Evolutionary conservation across 2,797 vertebrate species (phyloP).

Genomic region (Notolepis coatsorum): DNA sequence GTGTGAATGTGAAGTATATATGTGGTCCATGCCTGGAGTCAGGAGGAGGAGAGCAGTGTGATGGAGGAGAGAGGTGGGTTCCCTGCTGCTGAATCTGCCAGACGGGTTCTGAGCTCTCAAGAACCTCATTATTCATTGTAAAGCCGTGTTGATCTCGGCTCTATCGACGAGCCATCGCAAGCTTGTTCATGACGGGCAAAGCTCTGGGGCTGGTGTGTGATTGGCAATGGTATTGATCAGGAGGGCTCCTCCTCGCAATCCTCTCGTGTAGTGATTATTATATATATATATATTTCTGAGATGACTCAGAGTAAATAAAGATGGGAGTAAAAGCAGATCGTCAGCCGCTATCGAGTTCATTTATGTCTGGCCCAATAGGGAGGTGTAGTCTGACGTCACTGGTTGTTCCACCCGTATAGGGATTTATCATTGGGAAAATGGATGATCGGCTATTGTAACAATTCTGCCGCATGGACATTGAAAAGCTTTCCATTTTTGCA

Average conservation of each 20-base stretch:
- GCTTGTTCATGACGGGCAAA: constrained; percentile 8
- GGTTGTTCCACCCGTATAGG: too few species aligned
- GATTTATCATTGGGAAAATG: too few species aligned
- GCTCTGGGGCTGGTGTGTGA: constrained; percentile 11
- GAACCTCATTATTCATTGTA: constrained; percentile 28
- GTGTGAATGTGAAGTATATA: too few species aligned
- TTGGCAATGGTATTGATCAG: constrained; percentile 32
- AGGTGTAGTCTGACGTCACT: too few species aligned
- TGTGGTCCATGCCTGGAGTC: neutral
- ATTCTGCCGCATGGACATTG: too few species aligned
- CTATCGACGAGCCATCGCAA: constrained; percentile 9
- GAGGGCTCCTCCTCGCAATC: constrained; percentile 15
- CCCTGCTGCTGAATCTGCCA: too few species aligned
- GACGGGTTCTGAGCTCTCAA: too few species aligned
- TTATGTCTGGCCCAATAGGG: too few species aligned
- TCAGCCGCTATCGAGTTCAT: constrained; percentile 10
- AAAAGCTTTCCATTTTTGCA: too few species aligned
- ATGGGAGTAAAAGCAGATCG: constrained; percentile 27
- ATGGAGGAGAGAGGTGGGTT: constrained; percentile 10
- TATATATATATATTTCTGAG: constrained; percentile 15
- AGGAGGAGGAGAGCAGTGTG: neutral
- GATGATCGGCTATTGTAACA: too few species aligned
- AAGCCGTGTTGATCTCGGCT: constrained; percentile 30
- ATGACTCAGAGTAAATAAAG: constrained; percentile 18
- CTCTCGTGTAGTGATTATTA: constrained; percentile 19